A percentile compares a stretch with the other conserved stretches of the same genome.
phyloP scores from a whole-genome alignment of 1,140 invertebrate genomes.

The Drosophila setifemur region DNA sequence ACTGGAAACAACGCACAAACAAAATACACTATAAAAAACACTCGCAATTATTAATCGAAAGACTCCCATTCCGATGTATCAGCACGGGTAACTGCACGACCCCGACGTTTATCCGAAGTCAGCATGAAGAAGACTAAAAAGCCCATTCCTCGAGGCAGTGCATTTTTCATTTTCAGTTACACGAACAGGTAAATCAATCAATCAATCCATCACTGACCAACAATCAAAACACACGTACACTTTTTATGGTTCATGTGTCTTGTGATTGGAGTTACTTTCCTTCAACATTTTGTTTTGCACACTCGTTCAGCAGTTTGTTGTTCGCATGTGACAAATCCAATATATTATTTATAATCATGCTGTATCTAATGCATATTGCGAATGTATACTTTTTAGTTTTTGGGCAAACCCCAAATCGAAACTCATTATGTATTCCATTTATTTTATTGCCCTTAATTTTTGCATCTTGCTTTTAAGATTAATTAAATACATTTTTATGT shows the following conservation, averaged over 20 bases:
- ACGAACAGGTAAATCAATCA: constrained; percentile 91
- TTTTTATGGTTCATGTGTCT: constrained; percentile 33
- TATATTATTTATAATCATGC: background rate
- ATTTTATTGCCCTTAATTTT: constrained; percentile 1
- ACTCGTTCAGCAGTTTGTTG: constrained; percentile 25
- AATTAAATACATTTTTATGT: background rate
- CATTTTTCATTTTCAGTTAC: constrained; percentile 98
- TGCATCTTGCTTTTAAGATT: constrained; percentile 31
- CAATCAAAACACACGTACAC: constrained; percentile 19
- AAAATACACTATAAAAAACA: constrained; percentile 38
- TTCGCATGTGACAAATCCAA: constrained; percentile 28
- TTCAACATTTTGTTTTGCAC: constrained; percentile 25
- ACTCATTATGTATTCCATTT: constrained; percentile 1
- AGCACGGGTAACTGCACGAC: constrained; percentile 86
- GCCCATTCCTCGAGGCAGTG: constrained; percentile 95
- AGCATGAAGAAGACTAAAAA: constrained; percentile 93
- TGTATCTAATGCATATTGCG: constrained; percentile 36
- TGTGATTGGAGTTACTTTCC: constrained; percentile 39
- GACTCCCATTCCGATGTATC: constrained; percentile 78
- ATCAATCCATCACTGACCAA: constrained; percentile 83
- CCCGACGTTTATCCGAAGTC: constrained; percentile 95
- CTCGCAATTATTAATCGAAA: constrained; percentile 70
- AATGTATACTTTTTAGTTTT: constrained; percentile 25
- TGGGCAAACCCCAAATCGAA: constrained; percentile 2
- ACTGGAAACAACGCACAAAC: constrained; percentile 20